Percentiles rank a stretch among this genome's conserved stretches.
Conservation (phyloP, 37 sponge, comb jelly and placozoan species). For the Bolinopsis microptera region DNA sequence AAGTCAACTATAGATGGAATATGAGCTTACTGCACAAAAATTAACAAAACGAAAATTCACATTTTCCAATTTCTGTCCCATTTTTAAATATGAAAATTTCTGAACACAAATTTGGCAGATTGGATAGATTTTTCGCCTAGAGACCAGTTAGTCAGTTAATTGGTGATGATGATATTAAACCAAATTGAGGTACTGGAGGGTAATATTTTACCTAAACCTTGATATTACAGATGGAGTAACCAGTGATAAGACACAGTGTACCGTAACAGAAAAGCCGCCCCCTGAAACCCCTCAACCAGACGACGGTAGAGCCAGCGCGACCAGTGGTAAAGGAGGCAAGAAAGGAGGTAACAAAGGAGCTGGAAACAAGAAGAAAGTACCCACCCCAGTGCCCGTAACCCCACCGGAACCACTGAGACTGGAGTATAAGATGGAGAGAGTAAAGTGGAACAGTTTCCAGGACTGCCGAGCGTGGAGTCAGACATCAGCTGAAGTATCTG, state of each 20-base stretch:
- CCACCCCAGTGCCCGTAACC: not conserved
- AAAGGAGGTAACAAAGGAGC: not conserved
- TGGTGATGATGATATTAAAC: too few relatives aligned
- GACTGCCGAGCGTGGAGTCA: not conserved
- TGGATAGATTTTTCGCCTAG: too few relatives aligned
- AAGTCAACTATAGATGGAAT: too few relatives aligned
- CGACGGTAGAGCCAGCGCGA: not conserved
- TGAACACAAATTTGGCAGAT: too few relatives aligned
- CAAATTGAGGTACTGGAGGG: too few relatives aligned
- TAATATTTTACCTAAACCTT: not conserved
- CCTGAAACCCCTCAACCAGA: not conserved
- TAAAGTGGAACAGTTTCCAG: not conserved
- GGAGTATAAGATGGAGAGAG: not conserved
- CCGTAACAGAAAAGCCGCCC: constrained; percentile 29
- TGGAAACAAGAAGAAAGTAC: not conserved
- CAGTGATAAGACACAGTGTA: not conserved
- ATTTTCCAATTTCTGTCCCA: too few relatives aligned
- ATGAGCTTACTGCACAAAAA: too few relatives aligned
- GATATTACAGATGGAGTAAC: not conserved
- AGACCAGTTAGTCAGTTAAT: too few relatives aligned
- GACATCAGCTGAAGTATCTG: not conserved
- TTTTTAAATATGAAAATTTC: too few relatives aligned
- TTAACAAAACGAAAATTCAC: too few relatives aligned
- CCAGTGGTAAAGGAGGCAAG: constrained; percentile 6
- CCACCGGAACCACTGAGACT: constrained; percentile 34